These are phyloP conservation scores for Taurulus bubalis DNA, from an alignment of 2,113 vertebrate species.

Conservation along the genomic window DNA sequence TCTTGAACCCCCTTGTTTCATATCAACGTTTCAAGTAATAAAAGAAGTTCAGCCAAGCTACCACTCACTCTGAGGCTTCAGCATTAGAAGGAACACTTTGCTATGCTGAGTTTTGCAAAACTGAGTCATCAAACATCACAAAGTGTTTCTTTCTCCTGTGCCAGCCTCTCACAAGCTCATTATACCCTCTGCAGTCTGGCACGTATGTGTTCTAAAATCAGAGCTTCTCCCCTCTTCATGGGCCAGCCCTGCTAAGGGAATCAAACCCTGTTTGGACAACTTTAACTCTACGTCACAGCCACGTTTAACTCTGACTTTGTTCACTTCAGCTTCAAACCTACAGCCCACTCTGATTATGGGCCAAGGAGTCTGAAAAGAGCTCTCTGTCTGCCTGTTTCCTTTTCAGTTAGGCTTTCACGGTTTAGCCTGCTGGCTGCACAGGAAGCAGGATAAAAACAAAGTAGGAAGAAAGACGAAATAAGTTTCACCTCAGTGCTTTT, in stretches of 20 bases:
- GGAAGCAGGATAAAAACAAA: slow-evolving; percentile 59
- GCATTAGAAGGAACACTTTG: slow-evolving; percentile 37
- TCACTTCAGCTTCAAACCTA: slow-evolving; percentile 68
- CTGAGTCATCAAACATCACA: slow-evolving; percentile 56
- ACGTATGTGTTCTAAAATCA: slow-evolving; percentile 40
- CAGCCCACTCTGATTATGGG: slow-evolving; percentile 69
- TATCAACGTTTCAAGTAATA: slow-evolving; percentile 57
- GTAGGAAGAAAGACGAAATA: slow-evolving; percentile 64
- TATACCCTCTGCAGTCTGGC: slow-evolving; percentile 37
- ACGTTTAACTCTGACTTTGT: slow-evolving; percentile 37
- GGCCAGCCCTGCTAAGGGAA: slow-evolving; percentile 1
- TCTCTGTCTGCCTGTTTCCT: slow-evolving; percentile 72
- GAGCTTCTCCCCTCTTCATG: slow-evolving; percentile 14
- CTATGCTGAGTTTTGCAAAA: slow-evolving; percentile 51
- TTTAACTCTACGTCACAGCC: slow-evolving; percentile 46
- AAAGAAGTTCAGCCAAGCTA: slow-evolving; percentile 65
- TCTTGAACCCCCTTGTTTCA: slow-evolving; percentile 44
- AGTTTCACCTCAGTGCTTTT: slow-evolving; percentile 60
- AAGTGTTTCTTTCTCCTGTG: slow-evolving; percentile 30
- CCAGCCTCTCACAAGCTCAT: slow-evolving; percentile 36
- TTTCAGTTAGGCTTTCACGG: slow-evolving; percentile 73
- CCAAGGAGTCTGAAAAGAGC: slow-evolving; percentile 72
- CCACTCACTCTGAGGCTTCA: slow-evolving; percentile 45
- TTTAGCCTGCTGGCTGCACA: slow-evolving; percentile 58
- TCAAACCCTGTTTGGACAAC: slow-evolving; percentile 45